These are phyloP conservation scores for Centropus bengalensis DNA, from an alignment of 2,113 vertebrate genomes.

Conservation along the genomic window DNA sequence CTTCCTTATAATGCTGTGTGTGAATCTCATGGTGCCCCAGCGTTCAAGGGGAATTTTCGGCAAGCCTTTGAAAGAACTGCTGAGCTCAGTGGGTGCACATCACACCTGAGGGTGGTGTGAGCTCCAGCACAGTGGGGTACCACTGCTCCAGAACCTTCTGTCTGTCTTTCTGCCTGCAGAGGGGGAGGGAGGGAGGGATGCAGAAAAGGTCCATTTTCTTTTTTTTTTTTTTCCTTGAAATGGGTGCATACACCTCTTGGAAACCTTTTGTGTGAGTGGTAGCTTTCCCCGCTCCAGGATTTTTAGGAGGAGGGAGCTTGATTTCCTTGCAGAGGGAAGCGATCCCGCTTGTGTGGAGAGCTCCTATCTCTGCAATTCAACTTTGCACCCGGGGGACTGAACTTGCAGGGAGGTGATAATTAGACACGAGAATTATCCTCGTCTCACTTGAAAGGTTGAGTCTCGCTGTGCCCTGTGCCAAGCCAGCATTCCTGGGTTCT, in stretches of 20 bases:
- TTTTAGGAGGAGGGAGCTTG: background rate
- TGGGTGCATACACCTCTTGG: rapidly evolving
- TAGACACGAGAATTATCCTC: background rate
- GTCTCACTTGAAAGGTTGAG: background rate
- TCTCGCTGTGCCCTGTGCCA: background rate
- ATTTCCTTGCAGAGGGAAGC: background rate
- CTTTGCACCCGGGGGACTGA: background rate
- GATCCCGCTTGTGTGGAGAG: rapidly evolving
- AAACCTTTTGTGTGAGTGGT: background rate
- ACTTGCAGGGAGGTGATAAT: background rate
- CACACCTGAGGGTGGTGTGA: background rate
- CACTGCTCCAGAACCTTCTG: background rate
- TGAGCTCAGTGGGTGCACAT: background rate
- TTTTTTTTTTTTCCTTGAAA: too few species aligned
- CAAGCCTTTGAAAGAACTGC: background rate
- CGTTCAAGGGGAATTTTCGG: rapidly evolving
- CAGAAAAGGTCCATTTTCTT: background rate
- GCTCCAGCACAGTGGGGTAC: background rate
- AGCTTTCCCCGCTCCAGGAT: background rate
- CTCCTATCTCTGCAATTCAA: background rate
- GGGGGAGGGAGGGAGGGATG: background rate
- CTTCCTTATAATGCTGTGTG: background rate
- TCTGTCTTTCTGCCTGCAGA: background rate
- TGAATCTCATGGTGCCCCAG: background rate
- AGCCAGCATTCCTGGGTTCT: background rate